Evolutionary conservation across 2,113 vertebrate species (phyloP), one percentile per base, ranked within the genome.

Genomic region (Hipposideros armiger): DNA sequence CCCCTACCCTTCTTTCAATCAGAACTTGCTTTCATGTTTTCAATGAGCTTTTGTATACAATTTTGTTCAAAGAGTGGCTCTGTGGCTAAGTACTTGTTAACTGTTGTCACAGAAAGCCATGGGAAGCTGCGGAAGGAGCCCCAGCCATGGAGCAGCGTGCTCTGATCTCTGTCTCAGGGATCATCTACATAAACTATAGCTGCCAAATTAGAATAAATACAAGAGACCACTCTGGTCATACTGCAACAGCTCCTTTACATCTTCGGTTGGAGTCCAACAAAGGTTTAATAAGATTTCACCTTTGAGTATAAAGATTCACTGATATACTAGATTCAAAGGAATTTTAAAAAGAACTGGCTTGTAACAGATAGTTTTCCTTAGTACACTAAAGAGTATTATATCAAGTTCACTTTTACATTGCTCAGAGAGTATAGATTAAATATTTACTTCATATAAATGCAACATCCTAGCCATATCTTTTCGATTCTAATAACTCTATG

Each of bases 11-110:
- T 88, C 85, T 95, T 91, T 89, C 64, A 85, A 69, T 15, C 62
- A 85, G 77, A 96, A 67, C 83, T 87, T 81, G 24, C 80, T 85
- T 90, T 81, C 95, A 90, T 84, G 24, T 94, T 96, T 90, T 92
- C 84, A 80, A 62, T 54, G 54, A 87, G 52, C 17, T 80, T 96
- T 94, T 96, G 40, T 54, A 17, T 60, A 64, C 88, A 70, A 91
- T 8, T 85, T 80, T 86, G 19, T 78, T 80, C 67, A 90, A 47
- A 90, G 30, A 85, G 64, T 30, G 30, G 22, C 77, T 86, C 54
- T 73, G 36, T 10, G 30, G 10, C 56, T 84, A 67, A 73, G 60
- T 56, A 58, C 50, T 86, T 67, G 84, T 42, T 93, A 95, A 47
- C 67, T 72, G 45, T 47, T 91, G 54, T 87, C 69, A 87, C 0